These are phyloP conservation scores for Furcifer pardalis DNA, from an alignment of 2,797 vertebrate genomes.

Conservation along the genomic window DNA sequence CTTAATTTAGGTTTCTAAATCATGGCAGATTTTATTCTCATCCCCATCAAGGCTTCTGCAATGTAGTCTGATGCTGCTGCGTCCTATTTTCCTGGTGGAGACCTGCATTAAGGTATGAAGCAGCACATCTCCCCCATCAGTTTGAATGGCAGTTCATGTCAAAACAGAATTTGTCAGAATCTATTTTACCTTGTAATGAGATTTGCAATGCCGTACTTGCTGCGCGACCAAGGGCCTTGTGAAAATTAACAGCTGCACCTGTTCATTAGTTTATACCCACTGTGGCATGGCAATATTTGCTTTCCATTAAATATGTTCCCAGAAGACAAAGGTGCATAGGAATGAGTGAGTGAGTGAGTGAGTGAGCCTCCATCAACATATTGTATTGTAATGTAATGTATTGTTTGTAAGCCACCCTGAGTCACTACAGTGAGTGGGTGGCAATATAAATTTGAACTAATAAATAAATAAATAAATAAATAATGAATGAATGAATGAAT, in stretches of 20 bases:
- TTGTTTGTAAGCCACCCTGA: too few relatives aligned
- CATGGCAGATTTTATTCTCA: conserved; percentile 21
- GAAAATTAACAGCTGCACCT: conserved; percentile 68
- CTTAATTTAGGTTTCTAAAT: conserved; percentile 13
- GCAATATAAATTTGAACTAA: too few relatives aligned
- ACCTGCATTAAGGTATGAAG: conserved; percentile 57
- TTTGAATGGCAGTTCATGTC: conserved; percentile 68
- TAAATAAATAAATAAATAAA: too few relatives aligned
- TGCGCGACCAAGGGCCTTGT: conserved; percentile 59
- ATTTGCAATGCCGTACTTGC: conserved; percentile 59
- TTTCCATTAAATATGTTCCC: conserved; percentile 34
- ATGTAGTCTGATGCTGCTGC: conserved; percentile 26
- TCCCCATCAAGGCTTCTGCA: conserved; percentile 1
- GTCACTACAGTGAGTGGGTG: too few relatives aligned
- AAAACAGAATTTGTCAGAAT: conserved; percentile 66
- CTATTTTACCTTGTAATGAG: conserved; percentile 63
- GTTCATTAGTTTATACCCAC: conserved; percentile 53
- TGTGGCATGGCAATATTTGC: conserved; percentile 47
- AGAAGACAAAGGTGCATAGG: not conserved
- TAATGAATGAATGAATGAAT: too few relatives aligned
- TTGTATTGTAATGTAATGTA: too few relatives aligned
- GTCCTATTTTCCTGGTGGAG: conserved; percentile 33
- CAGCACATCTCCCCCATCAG: conserved; percentile 39
- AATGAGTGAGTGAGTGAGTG: too few relatives aligned
- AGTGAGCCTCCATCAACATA: too few relatives aligned